Conservation (phyloP, 2,113 vertebrate species). For the Oryzias woworae region DNA sequence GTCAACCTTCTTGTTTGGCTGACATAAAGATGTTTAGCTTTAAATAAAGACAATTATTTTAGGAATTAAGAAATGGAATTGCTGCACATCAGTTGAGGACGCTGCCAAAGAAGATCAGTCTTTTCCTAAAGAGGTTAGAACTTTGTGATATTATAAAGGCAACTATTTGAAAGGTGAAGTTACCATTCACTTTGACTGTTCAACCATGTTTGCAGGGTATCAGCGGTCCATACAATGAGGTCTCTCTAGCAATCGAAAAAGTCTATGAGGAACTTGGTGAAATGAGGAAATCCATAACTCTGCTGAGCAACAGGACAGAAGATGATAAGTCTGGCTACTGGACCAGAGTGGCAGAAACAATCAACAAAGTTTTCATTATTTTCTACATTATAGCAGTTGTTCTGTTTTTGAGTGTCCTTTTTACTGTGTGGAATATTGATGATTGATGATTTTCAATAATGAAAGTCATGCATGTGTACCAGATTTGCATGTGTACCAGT, state of each 20-base stretch:
- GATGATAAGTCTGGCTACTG: slow-evolving; percentile 3
- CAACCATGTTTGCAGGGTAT: slow-evolving; percentile 10
- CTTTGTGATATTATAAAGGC: neutral
- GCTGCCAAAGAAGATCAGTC: neutral
- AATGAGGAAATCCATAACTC: neutral
- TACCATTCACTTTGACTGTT: neutral
- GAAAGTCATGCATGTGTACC: neutral
- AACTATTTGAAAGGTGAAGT: neutral
- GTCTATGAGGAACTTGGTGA: slow-evolving; percentile 2
- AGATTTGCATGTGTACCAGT: too few species aligned
- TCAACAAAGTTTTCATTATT: slow-evolving; percentile 11
- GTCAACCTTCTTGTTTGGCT: neutral
- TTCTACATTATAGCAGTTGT: slow-evolving; percentile 1
- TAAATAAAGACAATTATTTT: neutral
- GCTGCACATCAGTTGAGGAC: neutral
- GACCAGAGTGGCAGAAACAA: slow-evolving; percentile 9
- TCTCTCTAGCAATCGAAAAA: slow-evolving; percentile 1
- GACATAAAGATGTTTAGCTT: neutral
- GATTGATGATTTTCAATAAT: neutral
- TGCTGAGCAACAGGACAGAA: neutral
- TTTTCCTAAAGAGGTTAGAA: slow-evolving; percentile 3
- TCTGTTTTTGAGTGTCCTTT: slow-evolving; percentile 13
- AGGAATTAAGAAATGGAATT: neutral
- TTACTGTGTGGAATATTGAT: slow-evolving; percentile 4
- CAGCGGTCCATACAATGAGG: neutral